A percentile compares a stretch with the other conserved stretches of the same genome.
phyloP scores from a whole-genome alignment of 2,888 invertebrate genomes.

The Clitarchus hookeri region DNA sequence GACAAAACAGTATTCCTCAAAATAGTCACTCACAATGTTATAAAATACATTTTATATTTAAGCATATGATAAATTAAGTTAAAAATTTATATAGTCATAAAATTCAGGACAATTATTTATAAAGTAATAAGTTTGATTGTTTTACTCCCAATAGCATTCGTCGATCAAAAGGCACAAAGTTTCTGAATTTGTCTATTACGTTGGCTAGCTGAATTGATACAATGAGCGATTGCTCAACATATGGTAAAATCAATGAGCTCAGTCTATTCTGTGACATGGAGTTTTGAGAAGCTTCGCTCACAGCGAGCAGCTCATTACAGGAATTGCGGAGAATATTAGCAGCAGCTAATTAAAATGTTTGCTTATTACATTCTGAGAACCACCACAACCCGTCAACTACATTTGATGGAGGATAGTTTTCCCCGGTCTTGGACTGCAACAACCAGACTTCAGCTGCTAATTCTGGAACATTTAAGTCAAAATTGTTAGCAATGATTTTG shows the following conservation, averaged over 20 bases:
- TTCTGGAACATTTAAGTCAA: slow-evolving; percentile 3
- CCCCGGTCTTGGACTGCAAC: background rate
- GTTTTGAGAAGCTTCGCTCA: background rate
- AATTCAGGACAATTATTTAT: too few relatives aligned
- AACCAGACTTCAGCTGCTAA: slow-evolving; percentile 3
- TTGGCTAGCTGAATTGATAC: background rate
- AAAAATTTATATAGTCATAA: too few relatives aligned
- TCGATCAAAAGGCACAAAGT: background rate
- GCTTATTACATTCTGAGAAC: background rate
- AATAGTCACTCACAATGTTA: too few relatives aligned
- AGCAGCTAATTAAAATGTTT: slow-evolving; percentile 2
- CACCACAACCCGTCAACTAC: background rate
- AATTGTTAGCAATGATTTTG: background rate
- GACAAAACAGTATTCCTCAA: too few relatives aligned
- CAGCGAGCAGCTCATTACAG: slow-evolving; percentile 10
- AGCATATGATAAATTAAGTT: too few relatives aligned
- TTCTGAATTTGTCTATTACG: background rate
- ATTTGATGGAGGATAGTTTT: slow-evolving; percentile 4
- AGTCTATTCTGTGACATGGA: slow-evolving; percentile 10
- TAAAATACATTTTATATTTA: too few relatives aligned
- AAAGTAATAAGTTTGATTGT: too few relatives aligned
- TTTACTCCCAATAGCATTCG: background rate
- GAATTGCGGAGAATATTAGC: background rate
- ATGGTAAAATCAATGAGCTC: background rate
- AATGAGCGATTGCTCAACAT: background rate